Base-by-base conservation (phyloP, 2,113 vertebrate species). In the Salvator merianae region DNA sequence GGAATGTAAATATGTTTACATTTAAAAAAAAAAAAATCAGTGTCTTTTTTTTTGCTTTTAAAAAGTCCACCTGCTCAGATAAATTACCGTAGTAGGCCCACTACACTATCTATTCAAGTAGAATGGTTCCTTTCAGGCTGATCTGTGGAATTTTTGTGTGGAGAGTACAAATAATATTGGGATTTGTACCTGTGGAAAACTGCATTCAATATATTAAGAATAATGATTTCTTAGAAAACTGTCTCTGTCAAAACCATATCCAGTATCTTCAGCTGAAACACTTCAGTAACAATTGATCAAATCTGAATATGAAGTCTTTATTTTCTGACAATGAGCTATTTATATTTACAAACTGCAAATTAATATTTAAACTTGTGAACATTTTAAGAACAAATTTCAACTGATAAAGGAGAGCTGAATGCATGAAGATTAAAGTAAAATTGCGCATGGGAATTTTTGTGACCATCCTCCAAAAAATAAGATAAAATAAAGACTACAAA, bases 81-180 rank as follows among this genome's bases (percentile, higher is more conserved):
- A 72, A 36, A 59, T 55, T 62, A 72, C 16, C 24, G 16, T 55
- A 72, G 38, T 5, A 81, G 28, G 30, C 26, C 13, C 13, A 13
- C 6, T 16, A n/a, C 47, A 50, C 13, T 55, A 28, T 81, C 36
- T 28, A 36, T 36, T 36, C 50, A 34, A 81, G 20, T 20, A 63
- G 20, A 75, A 70, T 62, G 7, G 22, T 83, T 90, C 77, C 43
- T 32, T 7, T 53, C 81, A 88, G 53, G 12, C 10, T 77, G 53
- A 26, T 36, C 7, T 55, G 10, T 18, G 30, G 22, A 10, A 4
- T 62, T 59, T 50, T 5, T 77, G 22, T 0, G 32, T 36, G 28
- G n/a, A 36, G 16, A 12, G 3, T 2, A 30, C 26, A 74, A 24
- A 2, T 47, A 47, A 30, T 47, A 47, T 3, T 7, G 12, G 70